Evolutionary conservation across 2,888 invertebrate genomes (phyloP).

Genomic region (Leptopterna dolabrata): DNA sequence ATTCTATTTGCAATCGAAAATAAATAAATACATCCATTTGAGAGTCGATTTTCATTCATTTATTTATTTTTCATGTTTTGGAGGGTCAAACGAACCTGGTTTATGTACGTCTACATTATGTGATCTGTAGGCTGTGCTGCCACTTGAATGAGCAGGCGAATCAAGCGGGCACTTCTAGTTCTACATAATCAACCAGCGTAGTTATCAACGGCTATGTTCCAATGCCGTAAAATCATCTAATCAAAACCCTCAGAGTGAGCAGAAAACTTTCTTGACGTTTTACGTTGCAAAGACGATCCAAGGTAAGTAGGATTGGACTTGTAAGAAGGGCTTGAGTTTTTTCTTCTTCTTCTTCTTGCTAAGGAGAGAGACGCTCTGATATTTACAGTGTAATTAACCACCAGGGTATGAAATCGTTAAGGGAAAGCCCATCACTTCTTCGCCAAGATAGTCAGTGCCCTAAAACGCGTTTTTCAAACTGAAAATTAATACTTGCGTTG

Average conservation of each 20-base stretch:
- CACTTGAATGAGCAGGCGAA: no score
- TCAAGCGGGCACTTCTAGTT: no score
- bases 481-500: conserved; percentile 56
- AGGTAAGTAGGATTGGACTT: not conserved
- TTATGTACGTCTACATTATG: no score
- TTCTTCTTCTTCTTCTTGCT: not conserved
- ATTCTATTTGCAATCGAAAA: no score
- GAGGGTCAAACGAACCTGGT: no score
- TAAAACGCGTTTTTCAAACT: conserved; percentile 57
- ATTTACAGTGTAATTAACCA: conserved; percentile 51
- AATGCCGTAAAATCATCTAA: no score
- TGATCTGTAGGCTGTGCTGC: no score
- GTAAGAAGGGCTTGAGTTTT: conserved; percentile 21
- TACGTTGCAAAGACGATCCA: not conserved
- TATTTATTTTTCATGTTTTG: no score
- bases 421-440: conserved; percentile 55
- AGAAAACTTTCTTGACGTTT: not conserved
- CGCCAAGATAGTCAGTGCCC: conserved; percentile 54
- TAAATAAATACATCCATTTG: no score
- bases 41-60: no score
- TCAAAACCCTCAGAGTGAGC: not conserved
- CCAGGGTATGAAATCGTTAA: conserved; percentile 47
- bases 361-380: conserved; percentile 23
- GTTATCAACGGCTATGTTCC: no score
- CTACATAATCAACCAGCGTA: no score